Evolutionary conservation across 1,140 invertebrate species (phyloP), one percentile per base, ranked within the genome.

Genomic region (Drosophila ogumai): DNA sequence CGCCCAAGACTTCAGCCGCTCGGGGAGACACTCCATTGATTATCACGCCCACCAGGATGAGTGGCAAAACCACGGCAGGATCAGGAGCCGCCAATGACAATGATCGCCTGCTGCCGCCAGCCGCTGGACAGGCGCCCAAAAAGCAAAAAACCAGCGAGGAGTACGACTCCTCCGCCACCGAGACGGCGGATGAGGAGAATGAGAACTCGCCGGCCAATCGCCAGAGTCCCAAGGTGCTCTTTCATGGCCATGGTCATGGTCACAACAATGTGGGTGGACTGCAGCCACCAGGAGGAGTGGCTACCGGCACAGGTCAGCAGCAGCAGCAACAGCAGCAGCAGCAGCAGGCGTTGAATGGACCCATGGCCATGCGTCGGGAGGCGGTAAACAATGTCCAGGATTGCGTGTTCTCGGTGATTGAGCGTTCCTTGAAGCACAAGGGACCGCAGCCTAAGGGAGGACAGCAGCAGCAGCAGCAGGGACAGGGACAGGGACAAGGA

Each of bases 121-220:
- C 91, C 7, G 90, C 91, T 1, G 91, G 88, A 1, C 92, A 93
- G 32, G 91, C 92, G 28, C 92, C 92, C n/a, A 91, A 91, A 38
- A 93, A 92, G 73, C 91, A 91, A 19, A 93, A 93, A 63, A 87
- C 88, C 41, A 90, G 94, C 77, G 96, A 97, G 93, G 96, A 97
- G 92, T 97, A 96, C 91, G 97, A 96, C 92, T 97, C 95, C 76
- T 97, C 96, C 63, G 96, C 96, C 55, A 98, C 97, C 49, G 96
- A 97, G 94, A 97, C 97, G 44, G 97, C 97, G 43, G 96, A 97
- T 91, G 96, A 97, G 93, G 96, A 95, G 88, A 94, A 94, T 63
- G 94, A 95, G 63, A 91, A 92, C 49, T 94, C 94, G 54, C 94
- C 94, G 28, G 94, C 92, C 25, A 93, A 94, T 56, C 86, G 93